These are phyloP conservation scores for Arizona elegans DNA, from an alignment of 2,113 vertebrate genomes.

Conservation along the genomic window DNA sequence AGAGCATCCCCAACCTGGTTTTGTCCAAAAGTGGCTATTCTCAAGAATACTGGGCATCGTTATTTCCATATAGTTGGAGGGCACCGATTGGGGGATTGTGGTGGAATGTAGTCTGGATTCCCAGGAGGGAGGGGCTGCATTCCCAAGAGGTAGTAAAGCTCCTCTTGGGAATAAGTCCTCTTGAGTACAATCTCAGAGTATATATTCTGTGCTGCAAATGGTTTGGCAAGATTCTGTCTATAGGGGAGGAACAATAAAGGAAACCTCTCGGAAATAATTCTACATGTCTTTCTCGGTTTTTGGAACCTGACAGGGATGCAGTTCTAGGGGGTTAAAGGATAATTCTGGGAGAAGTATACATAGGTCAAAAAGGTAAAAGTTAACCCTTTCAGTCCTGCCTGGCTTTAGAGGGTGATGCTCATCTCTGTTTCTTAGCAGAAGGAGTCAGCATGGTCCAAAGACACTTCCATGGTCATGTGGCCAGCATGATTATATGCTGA, in stretches of 20 bases:
- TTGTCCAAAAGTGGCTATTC: background rate
- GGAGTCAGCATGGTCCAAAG: background rate
- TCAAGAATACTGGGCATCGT: background rate
- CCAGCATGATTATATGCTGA: background rate
- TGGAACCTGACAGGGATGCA: background rate
- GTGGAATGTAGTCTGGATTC: background rate
- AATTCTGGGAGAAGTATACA: background rate
- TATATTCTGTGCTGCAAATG: background rate
- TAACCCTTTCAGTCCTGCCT: background rate
- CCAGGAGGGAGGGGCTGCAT: background rate
- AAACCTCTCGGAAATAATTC: background rate
- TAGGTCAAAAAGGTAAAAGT: background rate
- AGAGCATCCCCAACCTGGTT: background rate
- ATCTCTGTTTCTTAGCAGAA: background rate
- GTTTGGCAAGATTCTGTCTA: background rate
- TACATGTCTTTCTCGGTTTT: background rate
- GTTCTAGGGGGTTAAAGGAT: background rate
- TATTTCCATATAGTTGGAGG: background rate
- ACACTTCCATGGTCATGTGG: background rate
- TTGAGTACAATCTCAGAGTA: background rate
- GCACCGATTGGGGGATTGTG: background rate
- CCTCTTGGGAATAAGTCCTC: no score
- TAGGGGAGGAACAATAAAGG: background rate
- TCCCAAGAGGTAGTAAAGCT: background rate
- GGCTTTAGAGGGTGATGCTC: background rate